These are phyloP conservation scores for Osmerus eperlanus DNA, from an alignment of 2,113 vertebrate genomes.

Conservation along the genomic window DNA sequence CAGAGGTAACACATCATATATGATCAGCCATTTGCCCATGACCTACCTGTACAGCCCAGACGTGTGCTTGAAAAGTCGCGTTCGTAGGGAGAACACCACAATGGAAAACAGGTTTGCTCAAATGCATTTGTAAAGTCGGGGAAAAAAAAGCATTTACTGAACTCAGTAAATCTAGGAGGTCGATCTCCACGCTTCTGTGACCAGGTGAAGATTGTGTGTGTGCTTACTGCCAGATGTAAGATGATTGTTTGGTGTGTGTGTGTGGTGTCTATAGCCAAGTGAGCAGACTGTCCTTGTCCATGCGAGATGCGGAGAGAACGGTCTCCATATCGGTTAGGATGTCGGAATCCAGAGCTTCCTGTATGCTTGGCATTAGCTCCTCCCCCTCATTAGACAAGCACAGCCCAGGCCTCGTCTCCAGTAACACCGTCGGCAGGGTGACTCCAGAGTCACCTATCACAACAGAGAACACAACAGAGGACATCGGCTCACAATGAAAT, in stretches of 20 bases:
- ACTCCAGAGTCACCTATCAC: conserved; percentile 81
- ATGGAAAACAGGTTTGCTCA: no score
- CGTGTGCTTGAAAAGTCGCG: no score
- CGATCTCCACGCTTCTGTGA: no score
- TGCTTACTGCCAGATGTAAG: conserved; percentile 11
- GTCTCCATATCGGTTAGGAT: conserved; percentile 97
- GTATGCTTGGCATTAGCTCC: conserved; percentile 93
- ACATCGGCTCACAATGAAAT: conserved; percentile 32
- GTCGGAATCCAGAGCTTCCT: conserved; percentile 91
- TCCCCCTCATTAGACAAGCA: conserved; percentile 90
- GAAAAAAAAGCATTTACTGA: no score
- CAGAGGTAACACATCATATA: no score
- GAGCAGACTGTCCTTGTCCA: conserved; percentile 96
- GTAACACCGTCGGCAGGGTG: conserved; percentile 77
- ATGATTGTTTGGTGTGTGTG: not conserved
- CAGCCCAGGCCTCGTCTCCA: conserved; percentile 90
- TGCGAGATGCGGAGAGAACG: conserved; percentile 90
- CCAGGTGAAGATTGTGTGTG: not conserved
- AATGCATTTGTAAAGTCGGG: no score
- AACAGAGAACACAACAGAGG: not conserved
- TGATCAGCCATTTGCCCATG: no score
- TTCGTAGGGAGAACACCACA: no score
- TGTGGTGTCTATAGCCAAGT: conserved; percentile 87
- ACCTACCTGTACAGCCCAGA: no score
- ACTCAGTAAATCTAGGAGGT: no score